Conservation (phyloP, 2,113 vertebrate genomes). For the Tetraodon nigroviridis region DNA sequence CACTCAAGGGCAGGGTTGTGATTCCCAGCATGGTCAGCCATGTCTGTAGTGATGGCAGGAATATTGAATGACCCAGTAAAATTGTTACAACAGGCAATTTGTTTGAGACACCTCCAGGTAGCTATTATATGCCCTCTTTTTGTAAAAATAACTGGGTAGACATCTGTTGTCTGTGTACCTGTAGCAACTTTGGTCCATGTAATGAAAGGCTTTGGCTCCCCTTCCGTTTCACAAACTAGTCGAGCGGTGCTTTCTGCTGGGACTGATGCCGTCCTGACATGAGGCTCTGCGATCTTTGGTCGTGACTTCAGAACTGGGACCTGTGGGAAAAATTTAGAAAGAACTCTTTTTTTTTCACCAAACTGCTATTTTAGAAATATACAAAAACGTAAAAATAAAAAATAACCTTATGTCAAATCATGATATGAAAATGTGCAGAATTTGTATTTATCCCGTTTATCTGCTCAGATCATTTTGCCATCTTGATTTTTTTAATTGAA, state of each 20-base stretch:
- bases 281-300: slow-evolving; percentile 78
- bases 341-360: not conserved
- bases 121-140: no score
- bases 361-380: not conserved
- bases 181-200: slow-evolving; percentile 93
- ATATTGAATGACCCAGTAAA: slow-evolving; percentile 10
- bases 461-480: not conserved
- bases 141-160: not conserved
- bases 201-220: slow-evolving; percentile 81
- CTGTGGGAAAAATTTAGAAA: slow-evolving; percentile 25
- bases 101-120: no score
- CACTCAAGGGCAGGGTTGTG: not conserved
- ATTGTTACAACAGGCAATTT: not conserved
- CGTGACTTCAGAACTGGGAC: slow-evolving; percentile 57
- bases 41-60: not conserved
- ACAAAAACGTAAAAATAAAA: not conserved
- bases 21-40: slow-evolving; percentile 1
- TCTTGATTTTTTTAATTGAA: slow-evolving; percentile 1
- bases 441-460: not conserved
- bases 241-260: slow-evolving; percentile 74
- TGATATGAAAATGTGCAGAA: not conserved
- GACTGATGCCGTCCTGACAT: slow-evolving; percentile 70
- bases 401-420: not conserved
- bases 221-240: slow-evolving; percentile 81
- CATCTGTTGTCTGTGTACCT: slow-evolving; percentile 70